phyloP scores from a whole-genome alignment of 2,113 vertebrate species.

The Phrynocephalus versicolor region DNA sequence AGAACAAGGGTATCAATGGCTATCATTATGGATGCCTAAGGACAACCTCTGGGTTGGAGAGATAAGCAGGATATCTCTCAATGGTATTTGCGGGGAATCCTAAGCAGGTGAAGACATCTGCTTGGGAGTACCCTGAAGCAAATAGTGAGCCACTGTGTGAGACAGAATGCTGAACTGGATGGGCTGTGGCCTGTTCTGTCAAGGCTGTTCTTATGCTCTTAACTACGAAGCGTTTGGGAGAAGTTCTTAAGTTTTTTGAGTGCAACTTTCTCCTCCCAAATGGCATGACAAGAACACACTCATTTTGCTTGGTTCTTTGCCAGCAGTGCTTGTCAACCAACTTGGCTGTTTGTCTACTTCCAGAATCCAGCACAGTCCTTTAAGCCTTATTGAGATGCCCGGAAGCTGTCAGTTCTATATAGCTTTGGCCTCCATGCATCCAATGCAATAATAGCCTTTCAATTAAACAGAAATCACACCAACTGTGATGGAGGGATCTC shows the following conservation, averaged over 20 bases:
- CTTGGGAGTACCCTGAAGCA: no score
- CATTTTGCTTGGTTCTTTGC: constrained; percentile 33
- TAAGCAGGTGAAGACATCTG: no score
- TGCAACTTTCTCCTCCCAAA: constrained; percentile 42
- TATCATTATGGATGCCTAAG: no score
- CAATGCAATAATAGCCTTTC: background rate
- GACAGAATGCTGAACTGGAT: no score
- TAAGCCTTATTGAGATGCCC: background rate
- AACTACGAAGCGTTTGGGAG: constrained; percentile 18
- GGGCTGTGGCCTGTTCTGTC: no score
- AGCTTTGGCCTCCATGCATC: constrained; percentile 7
- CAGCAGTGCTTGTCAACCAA: background rate
- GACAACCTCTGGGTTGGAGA: no score
- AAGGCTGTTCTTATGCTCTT: no score
- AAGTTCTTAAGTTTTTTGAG: constrained; percentile 22
- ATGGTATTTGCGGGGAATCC: no score
- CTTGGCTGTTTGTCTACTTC: constrained; percentile 22
- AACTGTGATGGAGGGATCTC: background rate
- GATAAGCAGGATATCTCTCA: no score
- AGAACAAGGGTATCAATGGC: no score
- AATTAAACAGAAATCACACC: background rate
- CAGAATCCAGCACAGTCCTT: constrained; percentile 36
- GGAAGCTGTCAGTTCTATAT: constrained; percentile 16
- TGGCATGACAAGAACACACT: constrained; percentile 22
- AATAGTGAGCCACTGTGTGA: no score